phyloP scores from a whole-genome alignment of 2,888 invertebrate species.

The Melitaea athalia region DNA sequence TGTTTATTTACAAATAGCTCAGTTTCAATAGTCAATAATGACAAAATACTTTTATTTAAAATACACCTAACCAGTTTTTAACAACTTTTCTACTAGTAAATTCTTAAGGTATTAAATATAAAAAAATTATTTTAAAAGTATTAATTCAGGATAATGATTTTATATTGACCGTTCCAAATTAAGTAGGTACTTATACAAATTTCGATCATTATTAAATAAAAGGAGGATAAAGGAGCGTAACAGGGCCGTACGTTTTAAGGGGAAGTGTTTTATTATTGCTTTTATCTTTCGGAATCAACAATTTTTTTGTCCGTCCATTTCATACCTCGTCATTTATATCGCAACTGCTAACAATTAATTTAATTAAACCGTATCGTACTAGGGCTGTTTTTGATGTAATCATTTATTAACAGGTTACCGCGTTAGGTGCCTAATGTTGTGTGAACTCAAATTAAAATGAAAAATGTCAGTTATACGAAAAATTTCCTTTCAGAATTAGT shows the following conservation, averaged over 20 bases:
- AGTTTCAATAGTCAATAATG: too few relatives aligned
- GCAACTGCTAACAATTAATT: slow-evolving; percentile 77
- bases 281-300: slow-evolving; percentile 74
- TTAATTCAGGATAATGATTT: too few relatives aligned
- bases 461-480: slow-evolving; percentile 9
- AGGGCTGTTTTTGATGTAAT: slow-evolving; percentile 68
- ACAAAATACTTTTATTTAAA: too few relatives aligned
- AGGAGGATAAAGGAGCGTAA: slow-evolving; percentile 45
- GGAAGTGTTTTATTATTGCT: slow-evolving; percentile 79
- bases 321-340: slow-evolving; percentile 78
- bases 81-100: too few relatives aligned
- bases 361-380: slow-evolving; percentile 74
- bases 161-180: neutral
- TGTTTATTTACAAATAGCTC: too few relatives aligned
- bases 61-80: too few relatives aligned
- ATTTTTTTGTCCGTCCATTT: slow-evolving; percentile 60
- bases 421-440: slow-evolving; percentile 43
- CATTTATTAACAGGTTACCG: slow-evolving; percentile 61
- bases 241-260: slow-evolving; percentile 48
- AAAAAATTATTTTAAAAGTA: too few relatives aligned
- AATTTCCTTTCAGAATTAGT: neutral
- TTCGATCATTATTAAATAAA: too few relatives aligned
- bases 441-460: slow-evolving; percentile 35
- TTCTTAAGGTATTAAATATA: too few relatives aligned
- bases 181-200: neutral